These are phyloP conservation scores for Lottia scabra DNA, from an alignment of 2,888 invertebrate genomes.

Conservation along the genomic window DNA sequence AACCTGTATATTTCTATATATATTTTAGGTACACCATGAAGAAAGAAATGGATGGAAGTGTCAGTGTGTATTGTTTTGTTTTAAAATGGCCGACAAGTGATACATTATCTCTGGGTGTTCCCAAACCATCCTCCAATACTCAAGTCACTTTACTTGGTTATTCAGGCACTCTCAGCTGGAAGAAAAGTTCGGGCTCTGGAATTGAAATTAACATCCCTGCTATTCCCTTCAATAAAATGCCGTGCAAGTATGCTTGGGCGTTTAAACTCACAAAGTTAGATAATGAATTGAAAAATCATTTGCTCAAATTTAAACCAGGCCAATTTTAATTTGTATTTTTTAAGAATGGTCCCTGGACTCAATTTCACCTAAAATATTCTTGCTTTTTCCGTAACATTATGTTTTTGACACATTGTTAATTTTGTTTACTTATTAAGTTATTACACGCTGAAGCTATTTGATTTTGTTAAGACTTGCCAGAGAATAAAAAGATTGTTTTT, in stretches of 20 bases:
- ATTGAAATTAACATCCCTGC: slow-evolving; percentile 43
- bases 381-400: slow-evolving; percentile 16
- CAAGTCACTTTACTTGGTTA: slow-evolving; percentile 73
- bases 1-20: no score
- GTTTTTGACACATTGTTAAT: no score
- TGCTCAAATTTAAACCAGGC: no score
- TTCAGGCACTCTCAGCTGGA: slow-evolving; percentile 29
- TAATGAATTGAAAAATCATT: background rate
- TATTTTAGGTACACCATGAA: slow-evolving; percentile 57
- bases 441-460: no score
- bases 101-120: slow-evolving; percentile 72
- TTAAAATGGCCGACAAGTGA: slow-evolving; percentile 79
- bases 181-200: slow-evolving; percentile 29
- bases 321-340: no score
- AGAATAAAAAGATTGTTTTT: no score
- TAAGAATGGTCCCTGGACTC: slow-evolving; percentile 12
- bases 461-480: no score
- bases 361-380: no score
- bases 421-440: no score
- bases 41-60: slow-evolving; percentile 19
- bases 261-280: slow-evolving; percentile 32
- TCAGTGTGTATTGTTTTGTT: slow-evolving; percentile 76
- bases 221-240: slow-evolving; percentile 31
- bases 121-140: slow-evolving; percentile 58
- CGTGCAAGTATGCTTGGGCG: slow-evolving; percentile 42